phyloP scores from a whole-genome alignment of 2,888 invertebrate species.

The Rhingia campestris region DNA sequence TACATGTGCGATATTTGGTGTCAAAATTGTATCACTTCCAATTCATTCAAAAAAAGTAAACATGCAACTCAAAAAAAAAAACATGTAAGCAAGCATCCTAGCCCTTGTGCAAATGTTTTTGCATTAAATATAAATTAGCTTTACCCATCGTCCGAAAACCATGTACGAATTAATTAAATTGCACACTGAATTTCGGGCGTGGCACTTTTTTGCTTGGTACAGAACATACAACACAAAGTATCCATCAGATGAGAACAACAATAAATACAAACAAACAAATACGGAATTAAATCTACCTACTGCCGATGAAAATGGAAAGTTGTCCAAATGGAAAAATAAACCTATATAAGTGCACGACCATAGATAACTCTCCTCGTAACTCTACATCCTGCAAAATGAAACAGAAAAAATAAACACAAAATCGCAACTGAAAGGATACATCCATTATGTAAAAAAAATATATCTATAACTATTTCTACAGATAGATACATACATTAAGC shows the following conservation, averaged over 20 bases:
- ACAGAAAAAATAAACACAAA: conserved; percentile 17
- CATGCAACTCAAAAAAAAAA: not conserved
- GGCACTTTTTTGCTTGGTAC: conserved; percentile 45
- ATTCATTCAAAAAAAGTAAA: not conserved
- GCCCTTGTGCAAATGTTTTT: not conserved
- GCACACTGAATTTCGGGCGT: conserved; percentile 57
- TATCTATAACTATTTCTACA: conserved; percentile 36
- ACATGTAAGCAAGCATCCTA: not conserved
- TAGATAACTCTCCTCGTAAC: conserved; percentile 29
- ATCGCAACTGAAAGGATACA: conserved; percentile 41
- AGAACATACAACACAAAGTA: conserved; percentile 7
- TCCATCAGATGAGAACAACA: not conserved
- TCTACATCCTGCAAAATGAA: conserved; percentile 49
- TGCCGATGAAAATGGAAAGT: conserved; percentile 74
- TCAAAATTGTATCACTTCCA: too few species aligned
- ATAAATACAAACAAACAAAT: conserved; percentile 33
- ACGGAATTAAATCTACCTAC: conserved; percentile 71
- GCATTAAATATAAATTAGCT: conserved; percentile 47
- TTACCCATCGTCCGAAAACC: conserved; percentile 33
- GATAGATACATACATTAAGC: conserved; percentile 8
- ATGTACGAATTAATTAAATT: conserved; percentile 60
- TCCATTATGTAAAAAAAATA: conserved; percentile 45
- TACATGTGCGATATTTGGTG: too few species aligned
- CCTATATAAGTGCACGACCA: conserved; percentile 68
- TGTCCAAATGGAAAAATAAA: conserved; percentile 70